A percentile compares a stretch with the other conserved stretches of the same genome.
Evolutionary conservation across 1,140 invertebrate species (phyloP).

Genomic region (Drosophila lowei): DNA sequence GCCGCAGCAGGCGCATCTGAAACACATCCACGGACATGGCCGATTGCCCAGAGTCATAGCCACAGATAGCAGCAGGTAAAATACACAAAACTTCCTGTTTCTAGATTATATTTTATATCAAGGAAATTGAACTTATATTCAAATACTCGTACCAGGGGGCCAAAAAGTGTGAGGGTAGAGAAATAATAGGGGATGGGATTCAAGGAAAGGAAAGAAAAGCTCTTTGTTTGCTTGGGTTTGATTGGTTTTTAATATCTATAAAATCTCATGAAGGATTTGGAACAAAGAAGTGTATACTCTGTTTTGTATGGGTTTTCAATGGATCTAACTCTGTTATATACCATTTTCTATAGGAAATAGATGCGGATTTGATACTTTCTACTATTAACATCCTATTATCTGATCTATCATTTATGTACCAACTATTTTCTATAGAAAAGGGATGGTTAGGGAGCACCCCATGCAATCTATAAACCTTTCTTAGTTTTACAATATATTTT

Average conservation of each 20-base stretch:
- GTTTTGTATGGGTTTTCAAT: no score
- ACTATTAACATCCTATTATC: no score
- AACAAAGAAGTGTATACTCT: no score
- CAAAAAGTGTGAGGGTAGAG: constrained; percentile 23
- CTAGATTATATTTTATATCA: background rate
- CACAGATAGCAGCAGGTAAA: constrained; percentile 68
- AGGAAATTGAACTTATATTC: constrained; percentile 15
- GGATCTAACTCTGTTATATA: no score
- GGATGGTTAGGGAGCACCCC: no score
- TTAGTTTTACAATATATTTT: no score
- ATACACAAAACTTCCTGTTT: constrained; percentile 7
- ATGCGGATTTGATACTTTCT: no score
- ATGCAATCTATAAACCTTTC: no score
- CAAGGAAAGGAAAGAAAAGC: constrained; percentile 33
- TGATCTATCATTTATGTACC: no score
- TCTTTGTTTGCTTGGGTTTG: constrained; percentile 25
- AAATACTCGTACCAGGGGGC: background rate
- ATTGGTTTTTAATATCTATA: background rate
- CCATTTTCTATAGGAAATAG: no score
- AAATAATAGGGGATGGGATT: background rate
- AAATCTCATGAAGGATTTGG: no score
- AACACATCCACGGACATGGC: constrained; percentile 59
- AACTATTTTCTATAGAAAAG: no score
- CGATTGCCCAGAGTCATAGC: constrained; percentile 60
- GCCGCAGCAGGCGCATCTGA: constrained; percentile 63